Conservation (phyloP, 2,888 invertebrate species). For the Nemoura dubitans region DNA sequence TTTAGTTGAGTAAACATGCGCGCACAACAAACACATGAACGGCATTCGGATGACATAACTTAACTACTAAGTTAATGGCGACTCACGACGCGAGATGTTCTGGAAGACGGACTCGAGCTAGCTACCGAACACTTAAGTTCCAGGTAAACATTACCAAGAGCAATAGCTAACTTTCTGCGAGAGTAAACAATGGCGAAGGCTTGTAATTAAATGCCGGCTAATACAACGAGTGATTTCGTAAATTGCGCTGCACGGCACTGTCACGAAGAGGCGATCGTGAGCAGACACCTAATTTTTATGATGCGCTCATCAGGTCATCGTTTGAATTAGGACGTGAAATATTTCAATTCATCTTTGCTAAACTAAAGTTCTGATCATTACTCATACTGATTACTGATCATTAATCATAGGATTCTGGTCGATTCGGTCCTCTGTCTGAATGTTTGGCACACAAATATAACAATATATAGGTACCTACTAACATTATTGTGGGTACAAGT, state of each 20-base stretch:
- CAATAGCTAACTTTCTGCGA: slow-evolving; percentile 7
- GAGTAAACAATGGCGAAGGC: neutral
- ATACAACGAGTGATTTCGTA: neutral
- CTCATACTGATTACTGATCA: too few relatives aligned
- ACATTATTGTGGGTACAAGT: too few relatives aligned
- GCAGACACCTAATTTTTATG: neutral
- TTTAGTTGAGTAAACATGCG: slow-evolving; percentile 46
- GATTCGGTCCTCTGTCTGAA: too few relatives aligned
- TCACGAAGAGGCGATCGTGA: neutral
- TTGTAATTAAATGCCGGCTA: neutral
- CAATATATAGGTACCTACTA: too few relatives aligned
- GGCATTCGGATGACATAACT: slow-evolving; percentile 17
- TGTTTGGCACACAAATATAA: too few relatives aligned
- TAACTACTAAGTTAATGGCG: neutral
- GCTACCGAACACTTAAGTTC: slow-evolving; percentile 27
- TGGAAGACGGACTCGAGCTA: neutral
- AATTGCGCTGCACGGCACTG: neutral
- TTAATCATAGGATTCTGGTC: too few relatives aligned
- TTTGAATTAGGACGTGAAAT: neutral
- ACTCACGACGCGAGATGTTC: neutral
- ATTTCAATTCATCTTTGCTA: neutral
- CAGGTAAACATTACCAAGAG: neutral
- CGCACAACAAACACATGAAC: slow-evolving; percentile 9
- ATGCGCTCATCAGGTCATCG: neutral
- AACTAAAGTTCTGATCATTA: too few relatives aligned